Conservation (phyloP, 2,797 vertebrate genomes). For the Propithecus perrieri region DNA sequence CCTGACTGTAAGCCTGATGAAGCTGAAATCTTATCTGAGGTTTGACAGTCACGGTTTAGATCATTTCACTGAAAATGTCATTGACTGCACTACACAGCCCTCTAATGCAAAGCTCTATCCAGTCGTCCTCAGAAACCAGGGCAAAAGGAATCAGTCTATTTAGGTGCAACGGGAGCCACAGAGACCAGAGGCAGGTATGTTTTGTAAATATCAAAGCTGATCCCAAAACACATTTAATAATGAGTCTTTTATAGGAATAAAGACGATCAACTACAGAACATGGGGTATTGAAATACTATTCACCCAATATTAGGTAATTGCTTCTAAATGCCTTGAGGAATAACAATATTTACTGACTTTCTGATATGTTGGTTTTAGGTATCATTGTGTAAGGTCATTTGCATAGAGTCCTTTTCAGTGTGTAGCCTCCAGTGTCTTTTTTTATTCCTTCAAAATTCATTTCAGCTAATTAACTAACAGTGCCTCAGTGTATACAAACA, state of each 20-base stretch:
- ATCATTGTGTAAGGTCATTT: constrained; percentile 56
- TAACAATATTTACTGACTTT: constrained; percentile 68
- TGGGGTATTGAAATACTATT: constrained; percentile 62
- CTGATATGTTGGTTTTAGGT: constrained; percentile 61
- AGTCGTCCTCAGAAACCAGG: not conserved
- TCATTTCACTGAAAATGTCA: not conserved
- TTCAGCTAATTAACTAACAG: constrained; percentile 37
- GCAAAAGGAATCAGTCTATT: constrained; percentile 40
- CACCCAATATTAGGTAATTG: constrained; percentile 68
- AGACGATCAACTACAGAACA: constrained; percentile 53
- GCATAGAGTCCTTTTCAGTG: not conserved
- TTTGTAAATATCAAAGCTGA: constrained; percentile 58
- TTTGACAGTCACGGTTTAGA: not conserved
- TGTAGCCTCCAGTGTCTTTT: constrained; percentile 32
- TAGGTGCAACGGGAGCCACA: not conserved
- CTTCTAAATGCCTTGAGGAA: constrained; percentile 60
- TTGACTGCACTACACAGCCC: not conserved
- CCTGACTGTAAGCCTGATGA: not conserved
- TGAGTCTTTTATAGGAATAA: constrained; percentile 55
- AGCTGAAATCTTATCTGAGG: not conserved
- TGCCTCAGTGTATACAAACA: constrained; percentile 23
- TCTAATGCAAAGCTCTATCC: not conserved
- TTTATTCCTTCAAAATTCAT: constrained; percentile 43
- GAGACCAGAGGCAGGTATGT: constrained; percentile 1
- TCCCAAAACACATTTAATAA: constrained; percentile 58